phyloP scores from a whole-genome alignment of 1,140 invertebrate genomes.

The Rhynchophorus ferrugineus region DNA sequence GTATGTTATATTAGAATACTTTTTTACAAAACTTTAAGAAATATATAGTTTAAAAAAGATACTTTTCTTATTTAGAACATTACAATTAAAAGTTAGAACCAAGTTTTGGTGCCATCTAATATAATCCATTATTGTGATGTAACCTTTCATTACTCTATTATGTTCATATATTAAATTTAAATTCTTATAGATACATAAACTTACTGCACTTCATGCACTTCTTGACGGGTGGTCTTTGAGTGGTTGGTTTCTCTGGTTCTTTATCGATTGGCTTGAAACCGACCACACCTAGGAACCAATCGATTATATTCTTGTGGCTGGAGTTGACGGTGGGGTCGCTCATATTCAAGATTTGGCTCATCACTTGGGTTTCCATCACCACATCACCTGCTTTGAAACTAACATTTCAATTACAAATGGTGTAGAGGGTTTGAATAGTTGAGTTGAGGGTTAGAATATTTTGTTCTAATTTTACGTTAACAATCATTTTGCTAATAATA shows the following conservation, averaged over 20 bases:
- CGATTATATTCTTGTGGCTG: slow-evolving; percentile 26
- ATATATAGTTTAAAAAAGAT: slow-evolving; percentile 1
- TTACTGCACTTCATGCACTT: slow-evolving; percentile 34
- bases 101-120: too few relatives aligned
- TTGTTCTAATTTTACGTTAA: background rate
- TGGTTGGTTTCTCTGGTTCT: background rate
- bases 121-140: too few relatives aligned
- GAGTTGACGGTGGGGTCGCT: slow-evolving; percentile 9
- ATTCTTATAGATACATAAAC: too few relatives aligned
- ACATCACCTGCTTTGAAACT: slow-evolving; percentile 15
- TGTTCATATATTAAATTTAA: too few relatives aligned
- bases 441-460: too few relatives aligned
- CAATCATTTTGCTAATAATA: background rate
- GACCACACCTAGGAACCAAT: slow-evolving; percentile 34
- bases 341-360: slow-evolving; percentile 7
- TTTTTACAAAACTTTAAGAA: background rate
- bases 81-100: too few relatives aligned
- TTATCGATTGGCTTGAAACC: slow-evolving; percentile 23
- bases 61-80: background rate
- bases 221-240: slow-evolving; percentile 1
- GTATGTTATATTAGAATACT: too few relatives aligned
- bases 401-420: background rate
- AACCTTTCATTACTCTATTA: too few relatives aligned
- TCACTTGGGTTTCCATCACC: slow-evolving; percentile 11
- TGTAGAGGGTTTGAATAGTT: too few relatives aligned